A percentile compares a stretch with the other conserved stretches of the same genome.
phyloP scores from a whole-genome alignment of 2,888 invertebrate genomes.

The Creontiades dilutus region DNA sequence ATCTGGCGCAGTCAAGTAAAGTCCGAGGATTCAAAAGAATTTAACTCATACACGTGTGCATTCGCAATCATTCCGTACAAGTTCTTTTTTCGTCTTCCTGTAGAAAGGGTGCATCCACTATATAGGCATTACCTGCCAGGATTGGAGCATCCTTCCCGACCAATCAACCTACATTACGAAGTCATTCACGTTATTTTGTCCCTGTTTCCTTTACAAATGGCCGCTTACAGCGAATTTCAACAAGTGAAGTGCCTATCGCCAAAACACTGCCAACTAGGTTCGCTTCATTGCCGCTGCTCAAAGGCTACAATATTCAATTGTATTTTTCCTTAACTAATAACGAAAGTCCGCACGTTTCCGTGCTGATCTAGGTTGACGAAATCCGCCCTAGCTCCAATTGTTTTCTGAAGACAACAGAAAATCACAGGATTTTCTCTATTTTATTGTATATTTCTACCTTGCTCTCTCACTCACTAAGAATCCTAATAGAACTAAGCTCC shows the following conservation, averaged over 20 bases:
- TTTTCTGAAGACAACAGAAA: background rate
- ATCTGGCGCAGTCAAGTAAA: no score
- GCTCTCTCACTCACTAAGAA: constrained; percentile 63
- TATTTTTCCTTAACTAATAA: background rate
- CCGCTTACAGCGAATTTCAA: background rate
- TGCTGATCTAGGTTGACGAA: background rate
- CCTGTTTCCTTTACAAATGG: background rate
- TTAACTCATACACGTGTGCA: no score
- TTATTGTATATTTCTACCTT: constrained; percentile 42
- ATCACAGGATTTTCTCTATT: background rate
- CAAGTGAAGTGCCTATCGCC: background rate
- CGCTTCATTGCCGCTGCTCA: constrained; percentile 17
- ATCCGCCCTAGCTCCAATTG: background rate
- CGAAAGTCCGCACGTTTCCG: background rate
- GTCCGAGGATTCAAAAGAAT: no score
- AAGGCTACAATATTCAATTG: background rate
- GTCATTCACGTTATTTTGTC: no score
- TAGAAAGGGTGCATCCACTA: no score
- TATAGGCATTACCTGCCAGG: no score
- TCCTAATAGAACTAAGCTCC: constrained; percentile 63
- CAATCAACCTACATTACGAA: no score
- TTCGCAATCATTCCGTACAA: no score
- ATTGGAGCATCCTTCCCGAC: no score
- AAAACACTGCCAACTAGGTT: constrained; percentile 2
- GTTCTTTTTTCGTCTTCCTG: no score